Base-by-base conservation (phyloP, 2,888 invertebrate genomes). In the Gymnosoma rotundatum region DNA sequence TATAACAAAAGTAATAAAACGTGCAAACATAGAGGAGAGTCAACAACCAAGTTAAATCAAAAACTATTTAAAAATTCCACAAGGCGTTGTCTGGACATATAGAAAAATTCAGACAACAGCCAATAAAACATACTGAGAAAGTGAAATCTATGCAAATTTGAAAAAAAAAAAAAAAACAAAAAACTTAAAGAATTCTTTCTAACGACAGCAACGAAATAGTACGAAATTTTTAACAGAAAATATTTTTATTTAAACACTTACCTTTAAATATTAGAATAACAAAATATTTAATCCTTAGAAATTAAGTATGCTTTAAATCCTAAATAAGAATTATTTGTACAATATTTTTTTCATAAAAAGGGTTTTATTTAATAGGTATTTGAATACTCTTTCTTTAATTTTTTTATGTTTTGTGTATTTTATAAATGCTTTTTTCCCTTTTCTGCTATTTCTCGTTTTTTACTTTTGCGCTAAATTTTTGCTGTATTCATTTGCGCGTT, bases 51-150 rank as follows among this genome's bases (percentile, higher is more conserved):
- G 48, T 50, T 50, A 50, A 50, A 18, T 6, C n/a, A 50, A 50
- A 42, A 14, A 14, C 2, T 25, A 50, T 42, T 4, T 70, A 76
- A 20, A 74, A 82, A 79, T 85, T 85, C 79, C 83, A 76, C 79
- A 76, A 83, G 85, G 85, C 85, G 85, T 85, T 85, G 85, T 85
- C 85, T 79, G 63, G 78, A 50, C 52, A 67, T 38, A 56, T 42
- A 60, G 18, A 52, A 58, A 20, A 61, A 52, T 60, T 4, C 32
- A 16, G 66, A 64, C 50, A 48, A 48, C 45, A 48, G 38, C 42
- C 12, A 70, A 78, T 52, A 50, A 38, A 74, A 75, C 78, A 69
- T 78, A 76, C 58, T 52, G 73, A 64, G 50, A 80, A 84, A 78
- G 83, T 81, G 63, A 84, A 83, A 84, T 74, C 69, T 72, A 69